Evolutionary conservation across 2,797 vertebrate genomes (phyloP).

Genomic region (Remorina albescens): DNA sequence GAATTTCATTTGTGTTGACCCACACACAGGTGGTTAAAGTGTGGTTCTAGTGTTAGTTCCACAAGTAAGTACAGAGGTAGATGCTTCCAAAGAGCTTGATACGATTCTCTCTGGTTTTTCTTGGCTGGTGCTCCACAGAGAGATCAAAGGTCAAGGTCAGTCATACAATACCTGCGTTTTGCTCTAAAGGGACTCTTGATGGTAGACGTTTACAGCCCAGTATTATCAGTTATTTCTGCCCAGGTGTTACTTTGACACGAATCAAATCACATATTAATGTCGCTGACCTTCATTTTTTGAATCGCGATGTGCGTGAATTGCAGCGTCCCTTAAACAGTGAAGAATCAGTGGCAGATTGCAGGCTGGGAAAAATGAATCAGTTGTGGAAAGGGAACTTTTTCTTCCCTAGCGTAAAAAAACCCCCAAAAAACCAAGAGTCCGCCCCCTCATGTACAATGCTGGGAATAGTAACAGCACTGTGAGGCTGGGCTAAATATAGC

Average conservation of each 20-base stretch:
- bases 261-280: neutral
- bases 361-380: conserved; percentile 55
- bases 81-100: neutral
- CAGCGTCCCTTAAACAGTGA: conserved; percentile 35
- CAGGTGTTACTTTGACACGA: neutral
- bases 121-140: neutral
- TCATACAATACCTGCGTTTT: neutral
- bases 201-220: neutral
- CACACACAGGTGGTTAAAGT: neutral
- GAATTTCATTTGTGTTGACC: neutral
- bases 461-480: conserved; percentile 88
- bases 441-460: conserved; percentile 86
- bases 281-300: neutral
- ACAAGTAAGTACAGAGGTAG: neutral
- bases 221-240: neutral
- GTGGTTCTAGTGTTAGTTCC: neutral
- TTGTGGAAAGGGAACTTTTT: conserved; percentile 71
- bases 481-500: conserved; percentile 87
- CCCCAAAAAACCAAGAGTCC: conserved; percentile 40
- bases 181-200: neutral
- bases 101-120: neutral
- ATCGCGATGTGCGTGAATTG: conserved; percentile 32
- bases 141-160: conserved; percentile 37
- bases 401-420: conserved; percentile 62
- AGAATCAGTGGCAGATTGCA: conserved; percentile 35